Conservation (phyloP, 2,888 invertebrate genomes). For the Agonopterix arenella region DNA sequence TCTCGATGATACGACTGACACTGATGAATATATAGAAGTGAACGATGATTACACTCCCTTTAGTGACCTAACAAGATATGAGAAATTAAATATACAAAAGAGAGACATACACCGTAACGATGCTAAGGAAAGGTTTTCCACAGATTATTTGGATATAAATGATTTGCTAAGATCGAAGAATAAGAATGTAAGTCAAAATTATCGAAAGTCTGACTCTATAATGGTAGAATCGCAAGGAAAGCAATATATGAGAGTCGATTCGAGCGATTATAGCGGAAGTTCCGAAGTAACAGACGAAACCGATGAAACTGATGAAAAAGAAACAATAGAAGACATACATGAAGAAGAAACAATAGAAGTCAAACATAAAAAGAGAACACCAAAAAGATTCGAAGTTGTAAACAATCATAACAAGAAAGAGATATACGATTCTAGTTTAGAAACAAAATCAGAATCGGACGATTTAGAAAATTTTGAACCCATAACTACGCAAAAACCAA, state of each 20-base stretch:
- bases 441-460: background rate
- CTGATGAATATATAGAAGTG: too few relatives aligned
- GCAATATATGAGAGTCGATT: background rate
- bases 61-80: too few relatives aligned
- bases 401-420: constrained; percentile 4
- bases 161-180: constrained; percentile 6
- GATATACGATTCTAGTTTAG: background rate
- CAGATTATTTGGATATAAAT: constrained; percentile 20
- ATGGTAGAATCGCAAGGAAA: background rate
- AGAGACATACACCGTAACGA: too few relatives aligned
- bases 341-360: background rate
- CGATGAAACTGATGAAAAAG: background rate
- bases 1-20: too few relatives aligned
- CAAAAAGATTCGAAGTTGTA: constrained; percentile 10
- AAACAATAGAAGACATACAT: background rate
- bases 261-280: background rate
- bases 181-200: too few relatives aligned
- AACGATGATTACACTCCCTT: too few relatives aligned
- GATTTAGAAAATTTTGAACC: background rate
- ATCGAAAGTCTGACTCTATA: too few relatives aligned
- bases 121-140: constrained; percentile 6
- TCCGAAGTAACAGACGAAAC: too few relatives aligned
- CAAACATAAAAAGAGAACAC: background rate
- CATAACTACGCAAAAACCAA: background rate
- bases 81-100: too few relatives aligned